Conservation (phyloP, 2,797 vertebrate genomes). For the Nothura maculosa region DNA sequence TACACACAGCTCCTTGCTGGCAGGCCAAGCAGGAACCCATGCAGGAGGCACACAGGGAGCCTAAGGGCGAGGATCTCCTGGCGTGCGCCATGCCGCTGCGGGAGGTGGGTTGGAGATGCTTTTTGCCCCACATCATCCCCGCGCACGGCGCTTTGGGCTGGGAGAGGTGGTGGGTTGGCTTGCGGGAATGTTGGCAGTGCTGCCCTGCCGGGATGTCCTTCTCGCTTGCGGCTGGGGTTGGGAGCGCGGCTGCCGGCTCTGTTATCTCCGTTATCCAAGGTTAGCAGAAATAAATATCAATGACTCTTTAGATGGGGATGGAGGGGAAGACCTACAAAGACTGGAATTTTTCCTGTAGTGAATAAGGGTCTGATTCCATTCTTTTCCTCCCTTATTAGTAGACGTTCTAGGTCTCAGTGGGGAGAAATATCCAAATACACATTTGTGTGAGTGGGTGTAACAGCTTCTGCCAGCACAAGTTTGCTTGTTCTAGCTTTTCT, state of each 20-base stretch:
- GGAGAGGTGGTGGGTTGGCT: neutral
- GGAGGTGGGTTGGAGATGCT: neutral
- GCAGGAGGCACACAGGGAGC: neutral
- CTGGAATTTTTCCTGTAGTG: neutral
- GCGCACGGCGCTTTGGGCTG: fast-evolving
- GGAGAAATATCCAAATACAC: neutral
- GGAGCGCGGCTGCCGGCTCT: neutral
- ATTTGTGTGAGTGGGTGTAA: neutral
- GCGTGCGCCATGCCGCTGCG: neutral
- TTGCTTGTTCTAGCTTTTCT: neutral
- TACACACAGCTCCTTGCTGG: neutral
- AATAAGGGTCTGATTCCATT: neutral
- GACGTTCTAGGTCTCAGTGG: neutral
- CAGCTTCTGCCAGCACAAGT: neutral
- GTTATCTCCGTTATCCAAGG: neutral
- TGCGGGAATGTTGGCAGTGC: fast-evolving
- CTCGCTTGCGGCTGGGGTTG: neutral
- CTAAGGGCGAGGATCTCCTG: neutral
- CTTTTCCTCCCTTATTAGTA: neutral
- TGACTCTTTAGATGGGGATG: neutral
- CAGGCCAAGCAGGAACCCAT: neutral
- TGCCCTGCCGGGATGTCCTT: fast-evolving
- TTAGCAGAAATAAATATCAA: neutral
- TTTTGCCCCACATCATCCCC: fast-evolving
- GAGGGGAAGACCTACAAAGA: neutral